A percentile compares a stretch with the other conserved stretches of the same genome.
phyloP scores from a whole-genome alignment of 1,140 invertebrate species.

The Zophobas morio region DNA sequence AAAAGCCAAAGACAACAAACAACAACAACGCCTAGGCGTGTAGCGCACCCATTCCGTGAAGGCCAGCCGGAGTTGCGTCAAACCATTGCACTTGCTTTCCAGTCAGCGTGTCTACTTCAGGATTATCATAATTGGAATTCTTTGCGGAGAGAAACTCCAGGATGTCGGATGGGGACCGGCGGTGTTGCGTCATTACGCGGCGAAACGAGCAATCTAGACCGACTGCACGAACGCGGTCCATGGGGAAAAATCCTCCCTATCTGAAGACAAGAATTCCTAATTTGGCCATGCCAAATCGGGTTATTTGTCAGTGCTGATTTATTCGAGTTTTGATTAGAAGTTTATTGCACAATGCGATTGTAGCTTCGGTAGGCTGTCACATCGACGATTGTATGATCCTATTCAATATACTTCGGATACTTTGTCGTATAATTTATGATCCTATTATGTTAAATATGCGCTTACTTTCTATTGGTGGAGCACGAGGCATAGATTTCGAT shows the following conservation, averaged over 20 bases:
- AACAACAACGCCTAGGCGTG: conserved; percentile 18
- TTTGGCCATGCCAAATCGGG: conserved; percentile 5
- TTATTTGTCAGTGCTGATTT: conserved; percentile 32
- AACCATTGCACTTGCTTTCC: conserved; percentile 32
- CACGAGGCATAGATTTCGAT: conserved; percentile 8
- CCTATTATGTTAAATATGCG: conserved; percentile 39
- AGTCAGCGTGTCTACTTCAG: conserved; percentile 34
- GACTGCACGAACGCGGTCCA: too few species aligned
- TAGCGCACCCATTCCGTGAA: conserved; percentile 35
- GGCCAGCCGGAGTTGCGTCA: conserved; percentile 34
- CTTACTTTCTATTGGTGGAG: conserved; percentile 24
- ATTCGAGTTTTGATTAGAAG: conserved; percentile 30
- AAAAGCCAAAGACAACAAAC: conserved; percentile 4
- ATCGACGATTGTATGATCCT: conserved; percentile 31
- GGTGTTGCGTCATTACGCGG: not conserved
- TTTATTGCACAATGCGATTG: conserved; percentile 32
- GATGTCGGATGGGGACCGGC: not conserved
- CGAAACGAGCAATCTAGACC: too few species aligned
- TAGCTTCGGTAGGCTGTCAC: conserved; percentile 36
- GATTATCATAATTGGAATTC: conserved; percentile 30
- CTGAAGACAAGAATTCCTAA: conserved; percentile 1
- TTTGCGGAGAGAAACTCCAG: conserved; percentile 2
- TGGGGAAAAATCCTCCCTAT: too few species aligned
- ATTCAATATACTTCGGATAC: conserved; percentile 34
- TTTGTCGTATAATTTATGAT: conserved; percentile 37